A percentile compares a stretch with the other conserved stretches of the same genome.
Conservation (phyloP, 2,888 invertebrate species). For the Cordilura impudica region DNA sequence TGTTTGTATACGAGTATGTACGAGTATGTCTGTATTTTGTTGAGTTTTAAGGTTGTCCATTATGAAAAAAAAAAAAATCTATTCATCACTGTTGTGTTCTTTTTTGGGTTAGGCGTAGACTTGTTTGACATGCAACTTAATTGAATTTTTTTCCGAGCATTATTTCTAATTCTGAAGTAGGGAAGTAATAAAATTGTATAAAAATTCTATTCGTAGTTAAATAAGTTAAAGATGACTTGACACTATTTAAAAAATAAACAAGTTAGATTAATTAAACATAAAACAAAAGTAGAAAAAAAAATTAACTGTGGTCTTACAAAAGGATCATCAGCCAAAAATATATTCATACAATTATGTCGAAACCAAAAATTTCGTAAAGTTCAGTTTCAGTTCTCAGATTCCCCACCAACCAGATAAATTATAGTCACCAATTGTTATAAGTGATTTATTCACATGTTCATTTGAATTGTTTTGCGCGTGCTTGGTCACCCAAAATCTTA, state of each 20-base stretch:
- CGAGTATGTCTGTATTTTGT: too few relatives aligned
- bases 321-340: too few relatives aligned
- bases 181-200: neutral
- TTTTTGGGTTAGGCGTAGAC: slow-evolving; percentile 29
- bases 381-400: slow-evolving; percentile 29
- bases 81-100: neutral
- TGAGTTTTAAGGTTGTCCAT: neutral
- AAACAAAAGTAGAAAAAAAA: too few relatives aligned
- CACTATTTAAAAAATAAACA: neutral
- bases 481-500: slow-evolving; percentile 67
- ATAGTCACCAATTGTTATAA: slow-evolving; percentile 56
- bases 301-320: too few relatives aligned
- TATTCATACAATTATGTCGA: too few relatives aligned
- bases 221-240: slow-evolving; percentile 14
- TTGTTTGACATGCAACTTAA: slow-evolving; percentile 34
- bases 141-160: slow-evolving; percentile 20
- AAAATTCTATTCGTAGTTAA: neutral
- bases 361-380: too few relatives aligned
- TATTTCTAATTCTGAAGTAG: neutral
- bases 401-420: slow-evolving; percentile 9
- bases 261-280: too few relatives aligned
- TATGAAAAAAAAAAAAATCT: neutral
- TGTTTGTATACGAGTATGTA: too few relatives aligned
- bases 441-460: slow-evolving; percentile 78
- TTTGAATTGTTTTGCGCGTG: slow-evolving; percentile 78